A percentile compares a stretch with the other conserved stretches of the same genome.
These are phyloP conservation scores for Tonatia bakeri DNA, from an alignment of 2,113 vertebrate genomes.

Conservation along the genomic window DNA sequence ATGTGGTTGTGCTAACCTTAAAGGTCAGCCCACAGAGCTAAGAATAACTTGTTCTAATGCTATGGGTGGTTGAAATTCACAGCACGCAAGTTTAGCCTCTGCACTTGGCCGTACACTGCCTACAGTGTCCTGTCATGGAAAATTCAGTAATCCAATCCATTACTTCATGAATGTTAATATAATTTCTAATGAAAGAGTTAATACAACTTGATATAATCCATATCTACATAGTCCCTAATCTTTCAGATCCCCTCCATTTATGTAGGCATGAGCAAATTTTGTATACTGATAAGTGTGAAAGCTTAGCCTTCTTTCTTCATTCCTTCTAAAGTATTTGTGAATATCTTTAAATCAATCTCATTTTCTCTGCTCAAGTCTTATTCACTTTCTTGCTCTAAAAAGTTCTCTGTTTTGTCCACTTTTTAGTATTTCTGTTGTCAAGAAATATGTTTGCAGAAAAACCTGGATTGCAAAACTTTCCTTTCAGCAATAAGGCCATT, in stretches of 20 bases:
- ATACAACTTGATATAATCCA: neutral
- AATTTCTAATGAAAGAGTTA: neutral
- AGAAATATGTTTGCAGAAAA: neutral
- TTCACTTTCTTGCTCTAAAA: neutral
- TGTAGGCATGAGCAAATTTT: neutral
- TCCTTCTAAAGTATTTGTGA: neutral
- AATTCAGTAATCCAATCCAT: neutral
- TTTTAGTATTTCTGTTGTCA: neutral
- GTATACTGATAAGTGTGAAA: neutral
- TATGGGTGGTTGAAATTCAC: slow-evolving; percentile 72
- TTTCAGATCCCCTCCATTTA: neutral
- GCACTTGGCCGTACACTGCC: slow-evolving; percentile 75
- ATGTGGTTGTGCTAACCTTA: slow-evolving; percentile 79
- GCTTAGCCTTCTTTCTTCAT: neutral
- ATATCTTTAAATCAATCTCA: neutral
- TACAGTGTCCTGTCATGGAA: slow-evolving; percentile 62
- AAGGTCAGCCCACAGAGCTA: slow-evolving; percentile 79
- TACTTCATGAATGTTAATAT: neutral
- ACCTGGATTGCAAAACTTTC: neutral
- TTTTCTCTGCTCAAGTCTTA: neutral
- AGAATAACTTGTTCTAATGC: slow-evolving; percentile 86
- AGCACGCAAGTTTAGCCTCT: slow-evolving; percentile 68
- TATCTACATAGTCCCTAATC: neutral
- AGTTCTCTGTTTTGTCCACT: neutral
- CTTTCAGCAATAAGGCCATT: neutral